Evolutionary conservation across 2,113 vertebrate genomes (phyloP).

Genomic region (Clarias magur): DNA sequence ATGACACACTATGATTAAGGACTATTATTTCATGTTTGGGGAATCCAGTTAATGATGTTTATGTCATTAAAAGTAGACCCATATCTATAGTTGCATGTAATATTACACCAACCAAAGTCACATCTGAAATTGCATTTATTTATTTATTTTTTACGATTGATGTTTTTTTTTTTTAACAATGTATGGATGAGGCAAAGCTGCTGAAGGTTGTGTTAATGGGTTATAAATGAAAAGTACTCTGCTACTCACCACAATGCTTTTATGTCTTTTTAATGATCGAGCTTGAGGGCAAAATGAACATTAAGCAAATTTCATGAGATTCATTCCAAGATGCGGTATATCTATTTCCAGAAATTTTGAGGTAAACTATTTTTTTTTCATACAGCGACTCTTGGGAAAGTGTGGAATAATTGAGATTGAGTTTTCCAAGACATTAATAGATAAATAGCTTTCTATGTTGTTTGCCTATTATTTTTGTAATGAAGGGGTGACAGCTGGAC

Average conservation of each 20-base stretch:
- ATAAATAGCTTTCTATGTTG: neutral
- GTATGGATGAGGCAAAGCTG: slow-evolving; percentile 29
- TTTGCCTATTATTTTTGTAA: neutral
- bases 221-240: slow-evolving; percentile 52
- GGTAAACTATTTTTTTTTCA: neutral
- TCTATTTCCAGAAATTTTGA: neutral
- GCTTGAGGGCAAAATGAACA: slow-evolving; percentile 15
- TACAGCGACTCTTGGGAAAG: neutral
- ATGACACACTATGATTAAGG: neutral
- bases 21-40: neutral
- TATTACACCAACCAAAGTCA: neutral
- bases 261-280: neutral
- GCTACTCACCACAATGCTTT: slow-evolving; percentile 38
- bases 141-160: neutral
- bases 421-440: neutral
- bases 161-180: neutral
- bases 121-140: neutral
- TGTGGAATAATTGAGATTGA: neutral
- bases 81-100: neutral
- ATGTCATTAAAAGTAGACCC: neutral
- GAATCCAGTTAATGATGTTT: neutral
- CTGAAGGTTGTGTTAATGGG: slow-evolving; percentile 59
- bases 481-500: neutral
- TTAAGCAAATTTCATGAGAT: neutral
- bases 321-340: neutral